phyloP scores from a whole-genome alignment of 1,140 invertebrate genomes.

The Coelopa frigida region DNA sequence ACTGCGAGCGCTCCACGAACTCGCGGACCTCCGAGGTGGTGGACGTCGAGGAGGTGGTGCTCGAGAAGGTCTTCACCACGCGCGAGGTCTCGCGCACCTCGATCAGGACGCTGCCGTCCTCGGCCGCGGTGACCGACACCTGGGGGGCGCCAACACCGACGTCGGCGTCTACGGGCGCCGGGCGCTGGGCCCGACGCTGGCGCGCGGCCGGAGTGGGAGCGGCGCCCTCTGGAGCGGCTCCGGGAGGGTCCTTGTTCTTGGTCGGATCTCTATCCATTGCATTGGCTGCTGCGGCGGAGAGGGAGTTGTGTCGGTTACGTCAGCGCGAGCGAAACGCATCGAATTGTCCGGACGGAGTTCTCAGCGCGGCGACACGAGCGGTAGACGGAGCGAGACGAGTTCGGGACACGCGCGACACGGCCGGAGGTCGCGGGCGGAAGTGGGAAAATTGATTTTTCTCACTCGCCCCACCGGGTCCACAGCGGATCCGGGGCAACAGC shows the following conservation, averaged over 20 bases:
- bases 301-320: background rate
- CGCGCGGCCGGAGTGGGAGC: conserved; percentile 38
- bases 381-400: no score
- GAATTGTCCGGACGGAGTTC: no score
- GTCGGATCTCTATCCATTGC: conserved; percentile 37
- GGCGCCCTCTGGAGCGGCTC: conserved; percentile 21
- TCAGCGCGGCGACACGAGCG: no score
- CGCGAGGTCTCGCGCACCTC: no score
- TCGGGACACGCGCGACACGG: no score
- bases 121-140: conserved; percentile 7
- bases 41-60: no score
- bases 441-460: conserved; percentile 3
- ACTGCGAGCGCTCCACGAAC: background rate
- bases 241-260: conserved; percentile 34
- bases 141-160: conserved; percentile 1
- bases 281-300: no score
- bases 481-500: background rate
- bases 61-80: no score
- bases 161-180: no score
- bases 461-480: background rate
- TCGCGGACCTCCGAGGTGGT: background rate
- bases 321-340: background rate
- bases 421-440: background rate
- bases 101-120: background rate
- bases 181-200: conserved; percentile 27